These are phyloP conservation scores for Procavia capensis DNA, from an alignment of 2,113 vertebrate species.

Conservation along the genomic window DNA sequence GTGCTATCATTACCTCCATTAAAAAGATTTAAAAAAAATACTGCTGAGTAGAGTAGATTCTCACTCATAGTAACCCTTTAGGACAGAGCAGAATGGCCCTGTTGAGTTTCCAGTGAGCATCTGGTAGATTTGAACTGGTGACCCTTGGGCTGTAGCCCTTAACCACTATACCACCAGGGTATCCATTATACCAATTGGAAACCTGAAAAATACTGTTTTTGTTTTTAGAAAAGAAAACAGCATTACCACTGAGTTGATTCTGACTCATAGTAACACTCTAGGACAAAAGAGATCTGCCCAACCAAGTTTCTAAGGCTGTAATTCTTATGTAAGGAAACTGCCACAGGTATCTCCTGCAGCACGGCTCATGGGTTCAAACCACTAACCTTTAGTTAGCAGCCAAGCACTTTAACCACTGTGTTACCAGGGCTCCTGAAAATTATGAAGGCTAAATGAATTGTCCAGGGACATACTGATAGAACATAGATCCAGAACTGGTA, in stretches of 20 bases:
- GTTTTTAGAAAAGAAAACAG: too few species aligned
- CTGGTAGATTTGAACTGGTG: neutral
- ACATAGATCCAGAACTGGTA: neutral
- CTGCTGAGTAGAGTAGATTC: too few species aligned
- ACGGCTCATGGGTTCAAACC: neutral
- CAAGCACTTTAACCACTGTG: neutral
- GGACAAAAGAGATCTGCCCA: neutral
- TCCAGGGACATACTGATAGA: neutral
- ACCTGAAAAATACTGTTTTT: too few species aligned
- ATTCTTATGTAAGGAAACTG: neutral
- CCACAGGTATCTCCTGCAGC: neutral
- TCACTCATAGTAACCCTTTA: too few species aligned
- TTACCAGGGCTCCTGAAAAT: neutral
- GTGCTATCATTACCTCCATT: neutral
- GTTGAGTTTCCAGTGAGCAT: too few species aligned
- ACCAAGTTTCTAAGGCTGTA: neutral
- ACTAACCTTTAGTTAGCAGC: neutral
- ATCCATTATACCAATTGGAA: neutral
- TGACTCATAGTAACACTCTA: neutral
- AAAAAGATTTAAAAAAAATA: too few species aligned
- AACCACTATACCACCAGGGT: too few species aligned
- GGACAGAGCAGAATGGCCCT: too few species aligned
- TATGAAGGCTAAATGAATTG: neutral
- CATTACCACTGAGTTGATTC: neutral
- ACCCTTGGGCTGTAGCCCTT: too few species aligned